A percentile compares a stretch with the other conserved stretches of the same genome.
These are phyloP conservation scores for Drosophila eohydei DNA, from an alignment of 2,888 invertebrate species.

Conservation along the genomic window DNA sequence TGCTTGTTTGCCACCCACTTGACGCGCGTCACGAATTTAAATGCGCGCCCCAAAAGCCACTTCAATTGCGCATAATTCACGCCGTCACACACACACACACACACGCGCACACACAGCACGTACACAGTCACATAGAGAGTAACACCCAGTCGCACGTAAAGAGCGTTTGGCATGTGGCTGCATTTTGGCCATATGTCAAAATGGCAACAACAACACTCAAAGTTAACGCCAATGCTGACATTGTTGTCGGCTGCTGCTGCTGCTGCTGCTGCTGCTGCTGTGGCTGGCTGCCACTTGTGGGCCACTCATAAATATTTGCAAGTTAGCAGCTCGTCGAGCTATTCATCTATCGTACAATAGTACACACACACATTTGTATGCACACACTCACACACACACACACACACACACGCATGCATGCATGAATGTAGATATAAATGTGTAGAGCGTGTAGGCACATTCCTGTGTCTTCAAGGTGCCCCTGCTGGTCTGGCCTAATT, in stretches of 20 bases:
- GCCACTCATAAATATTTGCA: constrained; percentile 80
- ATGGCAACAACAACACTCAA: constrained; percentile 77
- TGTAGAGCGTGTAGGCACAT: constrained; percentile 29
- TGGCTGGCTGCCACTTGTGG: constrained; percentile 71
- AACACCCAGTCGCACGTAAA: constrained; percentile 49
- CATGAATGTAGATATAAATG: constrained; percentile 9
- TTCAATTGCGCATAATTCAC: constrained; percentile 79
- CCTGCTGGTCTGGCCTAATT: constrained; percentile 62
- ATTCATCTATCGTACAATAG: constrained; percentile 75
- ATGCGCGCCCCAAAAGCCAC: constrained; percentile 76
- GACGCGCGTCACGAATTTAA: constrained; percentile 77
- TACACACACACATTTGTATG: constrained; percentile 13
- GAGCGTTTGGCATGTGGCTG: constrained; percentile 73
- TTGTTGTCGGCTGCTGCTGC: constrained; percentile 56
- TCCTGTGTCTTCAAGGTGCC: constrained; percentile 66
- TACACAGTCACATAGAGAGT: constrained; percentile 9
- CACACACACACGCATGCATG: constrained; percentile 6
- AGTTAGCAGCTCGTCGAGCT: constrained; percentile 81
- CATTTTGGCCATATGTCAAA: constrained; percentile 81
- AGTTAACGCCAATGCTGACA: constrained; percentile 65
- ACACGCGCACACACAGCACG: constrained; percentile 21
- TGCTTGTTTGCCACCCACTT: constrained; percentile 77
- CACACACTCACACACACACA: constrained; percentile 11
- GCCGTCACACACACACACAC: constrained; percentile 52
- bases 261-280: constrained; percentile 35